These are phyloP conservation scores for Oncorhynchus clarkii DNA, from an alignment of 2,113 vertebrate species.

Conservation along the genomic window DNA sequence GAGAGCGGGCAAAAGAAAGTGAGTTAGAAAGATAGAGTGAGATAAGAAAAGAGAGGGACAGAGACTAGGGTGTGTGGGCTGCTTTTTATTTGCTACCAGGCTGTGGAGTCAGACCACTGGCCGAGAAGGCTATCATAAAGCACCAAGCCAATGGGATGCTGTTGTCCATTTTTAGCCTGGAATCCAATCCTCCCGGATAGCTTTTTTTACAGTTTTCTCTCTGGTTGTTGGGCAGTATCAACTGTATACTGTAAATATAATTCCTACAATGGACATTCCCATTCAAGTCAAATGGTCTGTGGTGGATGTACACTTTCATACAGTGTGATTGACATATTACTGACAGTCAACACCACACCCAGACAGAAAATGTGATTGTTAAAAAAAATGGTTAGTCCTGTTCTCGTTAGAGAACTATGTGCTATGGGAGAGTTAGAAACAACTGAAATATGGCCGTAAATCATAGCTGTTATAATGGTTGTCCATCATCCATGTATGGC, in stretches of 20 bases:
- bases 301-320: neutral
- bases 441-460: too few relatives aligned
- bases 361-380: neutral
- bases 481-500: neutral
- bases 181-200: too few relatives aligned
- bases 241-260: too few relatives aligned
- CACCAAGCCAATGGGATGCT: constrained; percentile 23
- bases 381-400: neutral
- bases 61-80: constrained; percentile 42
- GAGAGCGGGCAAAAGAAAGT: neutral
- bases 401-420: too few relatives aligned
- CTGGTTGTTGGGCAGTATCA: too few relatives aligned
- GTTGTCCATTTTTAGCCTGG: constrained; percentile 24
- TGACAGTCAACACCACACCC: neutral
- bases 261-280: too few relatives aligned
- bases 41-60: neutral
- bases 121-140: constrained; percentile 44
- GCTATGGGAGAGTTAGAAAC: neutral
- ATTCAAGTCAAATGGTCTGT: too few relatives aligned
- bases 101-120: constrained; percentile 27
- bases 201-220: too few relatives aligned
- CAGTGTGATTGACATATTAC: neutral
- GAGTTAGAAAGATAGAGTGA: too few relatives aligned
- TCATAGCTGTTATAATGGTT: neutral
- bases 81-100: constrained; percentile 50